Percentiles rank a stretch among this genome's conserved stretches.
Conservation (phyloP, 2,113 vertebrate species). For the Mellivora capensis region DNA sequence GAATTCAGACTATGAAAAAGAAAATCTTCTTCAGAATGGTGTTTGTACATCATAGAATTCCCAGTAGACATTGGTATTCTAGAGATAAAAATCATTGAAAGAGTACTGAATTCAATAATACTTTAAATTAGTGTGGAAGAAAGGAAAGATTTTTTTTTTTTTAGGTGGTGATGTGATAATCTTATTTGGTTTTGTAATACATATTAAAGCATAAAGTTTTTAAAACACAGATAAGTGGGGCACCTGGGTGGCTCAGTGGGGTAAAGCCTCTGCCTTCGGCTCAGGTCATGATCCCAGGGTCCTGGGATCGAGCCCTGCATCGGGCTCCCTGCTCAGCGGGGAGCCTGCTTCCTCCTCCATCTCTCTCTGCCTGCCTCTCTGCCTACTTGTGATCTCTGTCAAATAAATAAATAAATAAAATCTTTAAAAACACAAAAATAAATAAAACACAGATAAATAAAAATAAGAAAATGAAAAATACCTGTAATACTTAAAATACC, state of each 20-base stretch:
- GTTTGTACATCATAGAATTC: not conserved
- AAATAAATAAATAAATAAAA: too few relatives aligned
- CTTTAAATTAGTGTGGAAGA: not conserved
- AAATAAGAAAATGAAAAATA: not conserved
- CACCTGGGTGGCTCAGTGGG: too few relatives aligned
- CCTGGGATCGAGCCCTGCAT: too few relatives aligned
- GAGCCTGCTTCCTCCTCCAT: too few relatives aligned
- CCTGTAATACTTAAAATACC: not conserved
- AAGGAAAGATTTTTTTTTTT: not conserved
- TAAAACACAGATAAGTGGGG: not conserved
- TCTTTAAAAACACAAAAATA: too few relatives aligned
- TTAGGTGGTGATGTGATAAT: not conserved
- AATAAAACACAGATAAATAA: not conserved
- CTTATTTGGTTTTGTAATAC: not conserved
- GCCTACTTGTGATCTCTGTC: too few relatives aligned
- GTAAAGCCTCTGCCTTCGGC: too few relatives aligned
- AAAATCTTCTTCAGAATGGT: constrained; percentile 8
- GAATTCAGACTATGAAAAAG: constrained; percentile 13
- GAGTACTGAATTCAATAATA: constrained; percentile 15
- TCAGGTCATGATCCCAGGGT: too few relatives aligned
- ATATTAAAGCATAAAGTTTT: not conserved
- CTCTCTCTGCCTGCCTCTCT: too few relatives aligned
- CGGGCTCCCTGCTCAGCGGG: too few relatives aligned
- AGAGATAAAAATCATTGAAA: constrained; percentile 17
- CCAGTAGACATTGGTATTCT: not conserved